Base-by-base conservation (phyloP, 1,140 invertebrate genomes). In the Ostrea edulis region DNA sequence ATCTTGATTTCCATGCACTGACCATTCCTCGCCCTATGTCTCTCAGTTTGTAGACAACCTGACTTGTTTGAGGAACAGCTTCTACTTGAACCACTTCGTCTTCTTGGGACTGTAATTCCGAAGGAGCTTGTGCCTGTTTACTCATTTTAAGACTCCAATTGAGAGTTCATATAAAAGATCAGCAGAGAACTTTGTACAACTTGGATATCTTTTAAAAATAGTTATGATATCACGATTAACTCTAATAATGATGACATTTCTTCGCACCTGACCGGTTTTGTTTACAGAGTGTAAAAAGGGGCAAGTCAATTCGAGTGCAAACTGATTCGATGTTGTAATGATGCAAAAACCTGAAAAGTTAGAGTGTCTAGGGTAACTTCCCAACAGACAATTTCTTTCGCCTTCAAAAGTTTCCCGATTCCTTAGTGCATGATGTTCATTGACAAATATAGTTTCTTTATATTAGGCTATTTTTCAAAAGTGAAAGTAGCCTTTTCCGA, bases 41-140 rank as follows among this genome's bases (percentile, higher is more conserved):
- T 71, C 91, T 85, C 8, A 92, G 77, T 65, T 89, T 88, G 84
- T 91, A 92, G 17, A 89, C 86, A 83, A 92, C 91, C 11, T 81
- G 12, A 52, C 81, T 44, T 51, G 17, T 55, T 11, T 25, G n/a
- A n/a, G 85, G 29, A 20, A 51, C 51, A 54, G 20, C 51, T 54
- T 17, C 65, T 86, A 81, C 44, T 53, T 86, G n/a, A n/a, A n/a
- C 81, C 85, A 86, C 12, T 25, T 77, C 22, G 68, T 35, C 14
- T 0, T 29, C 68, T 2, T 71, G 11, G 9, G 68, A 29, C 29
- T 11, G 35, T 2, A 5, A 29, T 44, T 44, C 2, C 14, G 25
- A 71, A 71, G 68, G 9, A 25, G 68, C 68, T 25, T 71, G 68
- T 25, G 68, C 25, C 25, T 71, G 65, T 0, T 71, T 35, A 35